Evolutionary conservation across 1,140 invertebrate species (phyloP), one percentile per base, ranked within the genome.

Genomic region (Epicauta chinensis): DNA sequence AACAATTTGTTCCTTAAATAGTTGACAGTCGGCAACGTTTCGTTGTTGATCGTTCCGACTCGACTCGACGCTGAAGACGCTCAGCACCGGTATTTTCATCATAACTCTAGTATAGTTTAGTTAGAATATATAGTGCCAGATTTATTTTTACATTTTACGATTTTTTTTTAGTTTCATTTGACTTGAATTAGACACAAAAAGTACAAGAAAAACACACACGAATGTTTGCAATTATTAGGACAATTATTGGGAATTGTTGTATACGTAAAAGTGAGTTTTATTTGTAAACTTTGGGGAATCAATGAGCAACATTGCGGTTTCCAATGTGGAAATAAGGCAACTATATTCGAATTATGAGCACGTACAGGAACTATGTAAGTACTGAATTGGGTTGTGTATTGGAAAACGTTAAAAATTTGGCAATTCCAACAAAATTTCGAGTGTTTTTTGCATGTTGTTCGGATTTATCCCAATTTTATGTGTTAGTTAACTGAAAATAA

Each of bases 341-440:
- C 10, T 42, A 30, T 42, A 39, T 53, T 43, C 30, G 53, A 50
- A 53, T 46, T 16, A 63, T 63, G 61, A 63, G 61, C 43, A 52
- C 43, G 35, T 63, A 60, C 52, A 55, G 61, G 51, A 63, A 60
- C 49, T 63, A 63, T 43, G 61, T 63, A 58, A 63, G 61, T 63
- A n/a, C 13, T 32, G n/a, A 29, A 7, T 31, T 2, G 11, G 15
- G n/a, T n/a, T 13, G 11, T 44, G 16, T 29, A 12, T 14, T 44
- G 11, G 7, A 15, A 5, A 29, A 29, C 12, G 11, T 6, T 1
- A 2, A 12, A 43, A 43, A 2, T n/a, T 44, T 5, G 32, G 10
- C 12, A 34, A 34, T n/a, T 34, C 11, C 6, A 34, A 34, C 32
- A 34, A 34, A 34, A 4, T 11, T 34, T n/a, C n/a, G n/a, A n/a